phyloP scores from a whole-genome alignment of 2,113 vertebrate species.

The Siniperca chuatsi region DNA sequence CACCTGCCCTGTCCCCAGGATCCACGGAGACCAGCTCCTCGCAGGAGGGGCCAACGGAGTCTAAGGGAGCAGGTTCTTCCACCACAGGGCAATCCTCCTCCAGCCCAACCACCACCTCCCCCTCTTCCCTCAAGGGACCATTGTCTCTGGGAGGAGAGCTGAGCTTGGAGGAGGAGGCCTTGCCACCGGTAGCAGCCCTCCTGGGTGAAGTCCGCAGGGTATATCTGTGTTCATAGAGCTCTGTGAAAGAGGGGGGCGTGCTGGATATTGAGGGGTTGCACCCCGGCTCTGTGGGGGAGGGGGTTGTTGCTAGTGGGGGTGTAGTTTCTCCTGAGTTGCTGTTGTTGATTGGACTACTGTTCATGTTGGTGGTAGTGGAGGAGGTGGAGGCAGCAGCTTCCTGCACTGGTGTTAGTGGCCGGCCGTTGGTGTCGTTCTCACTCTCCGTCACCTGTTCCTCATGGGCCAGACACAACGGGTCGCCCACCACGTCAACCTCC shows the following conservation, averaged over 20 bases:
- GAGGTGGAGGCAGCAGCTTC: constrained; percentile 65
- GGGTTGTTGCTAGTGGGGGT: constrained; percentile 80
- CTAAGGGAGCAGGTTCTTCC: constrained; percentile 76
- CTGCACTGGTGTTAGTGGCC: constrained; percentile 58
- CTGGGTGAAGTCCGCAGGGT: constrained; percentile 95
- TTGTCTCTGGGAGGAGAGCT: constrained; percentile 91
- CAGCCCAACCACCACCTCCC: constrained; percentile 77
- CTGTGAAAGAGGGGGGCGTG: constrained; percentile 85
- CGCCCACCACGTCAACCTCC: constrained; percentile 93
- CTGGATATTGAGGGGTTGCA: constrained; percentile 67
- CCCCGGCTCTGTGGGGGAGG: constrained; percentile 83
- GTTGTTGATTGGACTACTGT: constrained; percentile 79
- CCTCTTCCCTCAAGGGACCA: constrained; percentile 88
- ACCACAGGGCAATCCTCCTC: constrained; percentile 73
- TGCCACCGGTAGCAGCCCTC: constrained; percentile 86
- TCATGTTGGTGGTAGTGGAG: constrained; percentile 48
- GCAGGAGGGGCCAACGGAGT: constrained; percentile 77
- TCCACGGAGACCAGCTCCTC: constrained; percentile 76
- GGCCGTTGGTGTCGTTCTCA: constrained; percentile 79
- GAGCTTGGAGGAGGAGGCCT: constrained; percentile 89
- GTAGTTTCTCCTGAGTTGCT: constrained; percentile 90
- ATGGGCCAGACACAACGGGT: constrained; percentile 86
- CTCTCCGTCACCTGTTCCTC: constrained; percentile 88
- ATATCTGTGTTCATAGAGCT: constrained; percentile 97
- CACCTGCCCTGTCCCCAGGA: constrained; percentile 79